phyloP scores from a whole-genome alignment of 2,113 vertebrate species.

The Casuarius casuarius region DNA sequence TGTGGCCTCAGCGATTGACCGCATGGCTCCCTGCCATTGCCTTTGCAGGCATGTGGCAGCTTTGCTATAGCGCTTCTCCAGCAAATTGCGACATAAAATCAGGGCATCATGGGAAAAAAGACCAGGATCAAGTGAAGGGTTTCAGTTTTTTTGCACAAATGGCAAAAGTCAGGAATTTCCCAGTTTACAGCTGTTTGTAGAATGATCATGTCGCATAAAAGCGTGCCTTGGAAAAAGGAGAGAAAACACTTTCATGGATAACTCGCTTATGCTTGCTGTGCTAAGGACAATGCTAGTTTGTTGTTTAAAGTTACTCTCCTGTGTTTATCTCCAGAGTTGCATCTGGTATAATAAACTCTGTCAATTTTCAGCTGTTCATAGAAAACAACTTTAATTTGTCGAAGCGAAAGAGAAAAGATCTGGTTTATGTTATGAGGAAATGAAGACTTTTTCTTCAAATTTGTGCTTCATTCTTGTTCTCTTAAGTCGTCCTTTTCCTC shows the following conservation, averaged over 20 bases:
- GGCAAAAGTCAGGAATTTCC: constrained; percentile 71
- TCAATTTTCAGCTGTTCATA: neutral
- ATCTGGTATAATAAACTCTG: neutral
- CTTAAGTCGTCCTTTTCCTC: neutral
- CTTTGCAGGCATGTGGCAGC: neutral
- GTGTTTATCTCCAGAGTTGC: neutral
- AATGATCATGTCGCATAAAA: constrained; percentile 27
- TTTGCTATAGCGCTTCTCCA: neutral
- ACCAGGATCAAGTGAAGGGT: constrained; percentile 18
- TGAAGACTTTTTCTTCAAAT: neutral
- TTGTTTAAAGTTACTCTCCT: neutral
- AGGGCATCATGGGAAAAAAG: neutral
- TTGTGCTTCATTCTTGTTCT: neutral
- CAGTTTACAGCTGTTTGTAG: constrained; percentile 54
- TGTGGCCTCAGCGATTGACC: neutral
- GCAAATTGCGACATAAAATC: constrained; percentile 8
- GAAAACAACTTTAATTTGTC: neutral
- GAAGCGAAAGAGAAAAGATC: neutral
- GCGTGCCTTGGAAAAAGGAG: neutral
- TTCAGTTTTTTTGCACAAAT: neutral
- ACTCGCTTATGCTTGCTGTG: neutral
- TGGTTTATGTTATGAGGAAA: neutral
- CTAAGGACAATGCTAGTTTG: neutral
- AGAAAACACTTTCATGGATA: constrained; percentile 13
- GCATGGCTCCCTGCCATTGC: constrained; percentile 25